Evolutionary conservation across 2,797 vertebrate species (phyloP).

Genomic region (Tangara arthus): DNA sequence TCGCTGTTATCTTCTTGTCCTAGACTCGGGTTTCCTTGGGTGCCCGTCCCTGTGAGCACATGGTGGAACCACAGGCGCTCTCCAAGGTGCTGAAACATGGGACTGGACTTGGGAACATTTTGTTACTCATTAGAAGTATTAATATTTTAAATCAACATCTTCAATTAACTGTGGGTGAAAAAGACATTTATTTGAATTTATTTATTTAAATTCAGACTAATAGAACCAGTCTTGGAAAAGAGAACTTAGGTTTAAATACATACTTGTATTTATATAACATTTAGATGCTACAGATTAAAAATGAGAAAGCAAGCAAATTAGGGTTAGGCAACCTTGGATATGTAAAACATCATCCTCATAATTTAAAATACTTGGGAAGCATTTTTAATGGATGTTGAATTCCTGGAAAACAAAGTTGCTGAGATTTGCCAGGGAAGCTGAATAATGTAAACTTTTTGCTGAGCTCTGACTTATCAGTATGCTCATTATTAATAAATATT

Average conservation of each 20-base stretch:
- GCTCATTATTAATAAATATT: constrained; percentile 65
- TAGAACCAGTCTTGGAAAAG: constrained; percentile 27
- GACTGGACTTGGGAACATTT: not conserved
- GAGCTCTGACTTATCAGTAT: constrained; percentile 59
- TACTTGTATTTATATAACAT: constrained; percentile 35
- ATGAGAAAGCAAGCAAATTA: not conserved
- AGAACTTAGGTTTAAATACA: constrained; percentile 31
- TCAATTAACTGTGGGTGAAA: constrained; percentile 14
- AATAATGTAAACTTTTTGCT: constrained; percentile 66
- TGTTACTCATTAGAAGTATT: constrained; percentile 1
- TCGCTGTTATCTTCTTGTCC: not conserved
- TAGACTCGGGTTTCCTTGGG: not conserved
- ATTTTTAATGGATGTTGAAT: not conserved
- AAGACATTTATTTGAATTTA: constrained; percentile 31
- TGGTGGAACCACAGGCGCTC: constrained; percentile 12
- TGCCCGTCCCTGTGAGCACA: rapidly evolving
- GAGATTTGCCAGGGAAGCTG: constrained; percentile 56
- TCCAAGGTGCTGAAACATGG: constrained; percentile 75
- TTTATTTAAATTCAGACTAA: not conserved
- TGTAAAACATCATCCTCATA: not conserved
- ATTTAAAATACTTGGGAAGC: constrained; percentile 25
- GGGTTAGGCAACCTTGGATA: constrained; percentile 26
- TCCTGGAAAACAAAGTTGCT: not conserved
- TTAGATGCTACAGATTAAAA: not conserved
- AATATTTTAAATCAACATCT: constrained; percentile 27